Evolutionary conservation across 2,888 invertebrate species (phyloP), one percentile per base, ranked within the genome.

Genomic region (Nymphalis polychloros): DNA sequence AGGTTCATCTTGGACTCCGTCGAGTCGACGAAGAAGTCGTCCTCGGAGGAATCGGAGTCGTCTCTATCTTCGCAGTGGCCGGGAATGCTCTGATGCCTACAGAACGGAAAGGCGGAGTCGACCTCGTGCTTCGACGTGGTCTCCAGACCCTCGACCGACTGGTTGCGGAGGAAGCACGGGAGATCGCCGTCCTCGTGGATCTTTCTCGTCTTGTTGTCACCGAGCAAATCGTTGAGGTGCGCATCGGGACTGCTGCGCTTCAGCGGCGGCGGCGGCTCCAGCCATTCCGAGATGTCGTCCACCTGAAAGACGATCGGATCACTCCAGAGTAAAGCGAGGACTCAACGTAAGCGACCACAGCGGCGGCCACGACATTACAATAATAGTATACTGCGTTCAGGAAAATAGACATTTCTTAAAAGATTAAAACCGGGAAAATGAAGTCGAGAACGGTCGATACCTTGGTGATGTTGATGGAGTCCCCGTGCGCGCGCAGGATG

Each of bases 261-360:
- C 3, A 88, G 81, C 0, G 89, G 86, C 0, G 85, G 83, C 0
- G 86, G 84, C 0, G 86, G 85, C 63, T 92, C 92, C 64, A 93
- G 81, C 92, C 92, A 93, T 62, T 84, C 81, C 0, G 85, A 84
- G 61, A 93, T 91, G 77, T 93, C 91, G 72, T 90, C 91, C 77
- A 93, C 93, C 91, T 90, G 77, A 1, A 67, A 47, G 35, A 63
- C 19, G 19, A 60, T 10, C 23, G 2, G 19, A 60, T 10, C 23
- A 23, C 23, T 23, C 23, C 23, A 60, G 41, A 17, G 10, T 41
- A 10, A 8, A 10, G 2, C 10, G 35, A 10, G 35, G 35, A 1
- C 10, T 41, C 8, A 10, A 41, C 10, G 35, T 41, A 7, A 23
- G 1, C 23, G 23, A 23, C 23, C 2, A 3, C 27, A 27, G 27